Evolutionary conservation across 2,888 invertebrate species (phyloP), one percentile per base, ranked within the genome.

Genomic region (Apodemia zela): DNA sequence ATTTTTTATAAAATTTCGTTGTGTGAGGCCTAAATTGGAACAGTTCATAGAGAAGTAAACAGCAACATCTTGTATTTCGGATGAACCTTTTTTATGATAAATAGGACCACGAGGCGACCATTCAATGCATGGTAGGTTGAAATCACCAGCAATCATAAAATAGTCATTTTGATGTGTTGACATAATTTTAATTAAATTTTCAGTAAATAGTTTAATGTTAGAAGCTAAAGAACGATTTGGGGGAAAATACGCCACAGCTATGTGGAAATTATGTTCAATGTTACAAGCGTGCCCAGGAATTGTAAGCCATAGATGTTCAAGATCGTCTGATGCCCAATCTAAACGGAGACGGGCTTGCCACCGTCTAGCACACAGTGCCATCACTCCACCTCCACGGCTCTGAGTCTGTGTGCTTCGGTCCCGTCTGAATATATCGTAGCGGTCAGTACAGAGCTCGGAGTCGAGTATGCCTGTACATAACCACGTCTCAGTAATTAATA

Each of bases 401-500:
- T 45, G 45, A 1, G 45, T 45, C 15, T 6, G 15, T 3, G n/a
- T n/a, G n/a, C n/a, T n/a, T n/a, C n/a, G n/a, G 25, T 63, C 65
- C 13, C 38, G n/a, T 3, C 65, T 59, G n/a, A 65, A 63, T 18
- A 62, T n/a, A 33, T 18, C 29, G 45, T 60, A 62, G 13, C 13
- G 54, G 57, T 42, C 17, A 45, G 60, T 33, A 60, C 60, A 17
- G 15, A 65, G 35, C 35, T 63, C 65, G 13, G 54, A 18, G 29
- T 60, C 59, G n/a, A 65, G 18, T 11, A 65, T 61, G 17, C 63
- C 65, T 5, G 58, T 60, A 38, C 59, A 59, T 10, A 65, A 54
- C 63, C 65, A 65, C 4, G 59, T 60, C 35, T 62, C 65, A 6
- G 62, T 65, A 18, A 65, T 47, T 17, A 60, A 21, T n/a, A 60